Percentiles rank a stretch among this genome's conserved stretches.
Conservation (phyloP, 1,140 invertebrate genomes). For the Leguminivora glycinivorella region DNA sequence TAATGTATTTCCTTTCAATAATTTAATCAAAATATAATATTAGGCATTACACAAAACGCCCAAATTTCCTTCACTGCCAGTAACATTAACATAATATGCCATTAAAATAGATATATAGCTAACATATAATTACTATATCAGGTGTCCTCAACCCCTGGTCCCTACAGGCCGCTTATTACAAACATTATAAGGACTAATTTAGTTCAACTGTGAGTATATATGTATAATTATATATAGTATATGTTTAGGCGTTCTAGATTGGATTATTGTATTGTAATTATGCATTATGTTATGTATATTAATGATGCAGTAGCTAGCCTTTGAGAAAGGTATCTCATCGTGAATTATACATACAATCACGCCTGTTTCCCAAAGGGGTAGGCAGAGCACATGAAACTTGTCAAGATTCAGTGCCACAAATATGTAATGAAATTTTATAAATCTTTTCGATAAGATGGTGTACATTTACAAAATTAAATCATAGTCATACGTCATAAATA, state of each 20-base stretch:
- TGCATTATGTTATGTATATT: not conserved
- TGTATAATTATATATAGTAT: not conserved
- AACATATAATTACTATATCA: not conserved
- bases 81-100: constrained; percentile 18
- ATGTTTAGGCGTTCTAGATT: not conserved
- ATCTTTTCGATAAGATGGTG: too few relatives aligned
- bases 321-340: not conserved
- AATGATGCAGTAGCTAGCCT: not conserved
- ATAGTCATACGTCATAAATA: too few relatives aligned
- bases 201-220: not conserved
- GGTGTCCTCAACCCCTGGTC: not conserved
- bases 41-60: not conserved
- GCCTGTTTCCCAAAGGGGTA: too few relatives aligned
- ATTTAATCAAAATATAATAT: too few relatives aligned
- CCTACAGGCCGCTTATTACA: not conserved
- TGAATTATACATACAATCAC: not conserved
- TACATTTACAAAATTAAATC: too few relatives aligned
- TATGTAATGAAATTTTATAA: too few relatives aligned
- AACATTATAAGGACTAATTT: not conserved
- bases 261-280: constrained; percentile 13
- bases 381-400: too few relatives aligned
- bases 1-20: too few relatives aligned
- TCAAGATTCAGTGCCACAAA: too few relatives aligned
- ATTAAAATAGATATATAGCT: not conserved
- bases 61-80: not conserved